These are phyloP conservation scores for Peromyscus californicus DNA, from an alignment of 2,113 vertebrate species.

Conservation along the genomic window DNA sequence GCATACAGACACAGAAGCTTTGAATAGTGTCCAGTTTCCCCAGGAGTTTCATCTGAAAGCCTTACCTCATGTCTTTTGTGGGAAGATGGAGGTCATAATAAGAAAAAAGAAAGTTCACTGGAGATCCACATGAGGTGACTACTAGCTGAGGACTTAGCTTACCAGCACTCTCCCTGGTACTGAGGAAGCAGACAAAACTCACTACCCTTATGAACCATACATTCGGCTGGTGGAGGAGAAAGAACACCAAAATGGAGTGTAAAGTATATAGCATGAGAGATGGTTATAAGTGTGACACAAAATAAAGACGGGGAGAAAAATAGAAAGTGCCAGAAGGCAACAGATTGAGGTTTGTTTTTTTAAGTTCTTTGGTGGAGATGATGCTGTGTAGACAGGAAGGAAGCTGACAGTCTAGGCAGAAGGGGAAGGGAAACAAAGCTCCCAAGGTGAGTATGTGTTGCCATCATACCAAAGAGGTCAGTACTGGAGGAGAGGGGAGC, in stretches of 20 bases:
- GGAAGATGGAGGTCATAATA: conserved; percentile 6
- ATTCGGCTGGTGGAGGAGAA: neutral
- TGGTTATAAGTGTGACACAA: conserved; percentile 62
- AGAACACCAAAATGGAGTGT: conserved; percentile 60
- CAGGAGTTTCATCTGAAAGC: conserved; percentile 12
- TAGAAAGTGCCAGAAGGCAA: conserved; percentile 72
- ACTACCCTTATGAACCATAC: neutral
- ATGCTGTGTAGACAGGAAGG: neutral
- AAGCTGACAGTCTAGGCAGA: neutral
- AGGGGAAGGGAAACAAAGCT: neutral
- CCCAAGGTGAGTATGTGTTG: neutral
- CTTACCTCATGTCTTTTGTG: neutral
- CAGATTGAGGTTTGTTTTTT: conserved; percentile 41
- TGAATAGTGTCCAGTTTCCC: neutral
- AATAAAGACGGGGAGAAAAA: conserved; percentile 63
- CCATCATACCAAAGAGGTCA: neutral
- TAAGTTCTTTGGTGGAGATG: conserved; percentile 20
- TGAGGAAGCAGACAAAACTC: conserved; percentile 8
- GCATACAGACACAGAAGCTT: neutral
- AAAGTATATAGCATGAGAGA: conserved; percentile 33
- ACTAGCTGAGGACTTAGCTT: neutral
- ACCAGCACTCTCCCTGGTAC: neutral
- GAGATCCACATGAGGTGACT: conserved; percentile 2
- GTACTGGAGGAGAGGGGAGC: neutral
- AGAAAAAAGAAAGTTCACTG: neutral